Conservation (phyloP, 2,113 vertebrate genomes). For the Oncorhynchus tshawytscha region DNA sequence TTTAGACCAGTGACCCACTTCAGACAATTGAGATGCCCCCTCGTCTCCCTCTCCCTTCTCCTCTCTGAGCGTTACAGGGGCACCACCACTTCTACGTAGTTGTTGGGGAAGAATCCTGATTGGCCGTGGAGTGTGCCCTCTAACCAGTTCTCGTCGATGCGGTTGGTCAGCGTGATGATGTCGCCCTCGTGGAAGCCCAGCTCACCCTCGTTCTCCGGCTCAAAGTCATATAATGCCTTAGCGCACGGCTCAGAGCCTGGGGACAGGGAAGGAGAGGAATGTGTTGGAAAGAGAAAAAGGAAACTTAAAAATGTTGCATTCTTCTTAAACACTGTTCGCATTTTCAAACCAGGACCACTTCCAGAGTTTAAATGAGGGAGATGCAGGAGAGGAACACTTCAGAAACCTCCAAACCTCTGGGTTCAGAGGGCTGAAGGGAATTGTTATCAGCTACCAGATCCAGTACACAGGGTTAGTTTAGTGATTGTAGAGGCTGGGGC, state of each 20-base stretch:
- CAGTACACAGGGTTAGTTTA: no score
- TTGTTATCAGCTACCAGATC: no score
- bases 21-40: conserved; percentile 13
- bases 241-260: conserved; percentile 81
- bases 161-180: conserved; percentile 89
- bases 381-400: not conserved
- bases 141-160: conserved; percentile 97
- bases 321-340: no score
- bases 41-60: not conserved
- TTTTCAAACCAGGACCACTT: no score
- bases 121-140: conserved; percentile 87
- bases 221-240: conserved; percentile 94
- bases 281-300: not conserved
- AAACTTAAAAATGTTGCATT: no score
- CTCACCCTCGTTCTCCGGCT: conserved; percentile 91
- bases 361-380: no score
- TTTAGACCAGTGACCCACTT: conserved; percentile 2
- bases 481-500: no score
- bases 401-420: not conserved
- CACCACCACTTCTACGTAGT: conserved; percentile 94
- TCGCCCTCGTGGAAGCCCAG: conserved; percentile 92
- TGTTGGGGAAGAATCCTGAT: conserved; percentile 91
- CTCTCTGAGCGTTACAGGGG: conserved; percentile 79
- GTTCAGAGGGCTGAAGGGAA: not conserved
- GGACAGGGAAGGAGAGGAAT: not conserved